Evolutionary conservation across 2,797 vertebrate genomes (phyloP).

Genomic region (Acanthurus tractus): DNA sequence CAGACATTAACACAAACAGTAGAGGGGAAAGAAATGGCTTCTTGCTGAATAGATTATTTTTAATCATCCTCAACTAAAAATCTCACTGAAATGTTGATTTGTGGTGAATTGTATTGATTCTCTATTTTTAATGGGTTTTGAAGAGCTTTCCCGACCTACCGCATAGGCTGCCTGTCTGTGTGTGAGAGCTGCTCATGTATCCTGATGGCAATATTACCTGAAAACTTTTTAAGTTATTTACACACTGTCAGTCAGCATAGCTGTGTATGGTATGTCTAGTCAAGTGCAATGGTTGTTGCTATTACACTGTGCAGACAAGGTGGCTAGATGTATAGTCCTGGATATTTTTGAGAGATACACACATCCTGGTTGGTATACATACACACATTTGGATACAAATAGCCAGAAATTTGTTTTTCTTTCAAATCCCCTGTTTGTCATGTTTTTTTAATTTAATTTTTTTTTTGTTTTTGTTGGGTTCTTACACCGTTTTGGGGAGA

Average conservation of each 20-base stretch:
- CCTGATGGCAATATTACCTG: slow-evolving; percentile 76
- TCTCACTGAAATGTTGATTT: slow-evolving; percentile 66
- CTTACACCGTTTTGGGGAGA: slow-evolving; percentile 52
- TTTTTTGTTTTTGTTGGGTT: slow-evolving; percentile 58
- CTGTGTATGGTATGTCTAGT: slow-evolving; percentile 82
- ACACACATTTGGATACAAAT: slow-evolving; percentile 56
- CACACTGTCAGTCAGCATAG: slow-evolving; percentile 76
- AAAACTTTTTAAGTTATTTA: slow-evolving; percentile 68
- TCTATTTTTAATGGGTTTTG: slow-evolving; percentile 62
- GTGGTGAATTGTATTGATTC: slow-evolving; percentile 54
- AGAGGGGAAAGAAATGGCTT: slow-evolving; percentile 56
- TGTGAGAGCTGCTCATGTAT: slow-evolving; percentile 77
- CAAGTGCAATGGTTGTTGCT: slow-evolving; percentile 82
- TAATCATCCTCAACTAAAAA: slow-evolving; percentile 39
- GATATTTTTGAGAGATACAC: slow-evolving; percentile 53
- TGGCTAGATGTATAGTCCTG: slow-evolving; percentile 76
- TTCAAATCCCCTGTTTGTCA: slow-evolving; percentile 50
- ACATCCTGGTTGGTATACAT: slow-evolving; percentile 61
- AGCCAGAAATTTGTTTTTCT: slow-evolving; percentile 53
- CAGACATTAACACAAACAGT: slow-evolving; percentile 48
- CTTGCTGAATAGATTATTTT: slow-evolving; percentile 55
- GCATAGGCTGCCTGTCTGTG: slow-evolving; percentile 65
- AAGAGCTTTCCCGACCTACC: slow-evolving; percentile 67
- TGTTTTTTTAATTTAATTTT: slow-evolving; percentile 59
- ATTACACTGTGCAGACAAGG: slow-evolving; percentile 82